Conservation (phyloP, 23 tunicate species). For the Ascidia mentula region DNA sequence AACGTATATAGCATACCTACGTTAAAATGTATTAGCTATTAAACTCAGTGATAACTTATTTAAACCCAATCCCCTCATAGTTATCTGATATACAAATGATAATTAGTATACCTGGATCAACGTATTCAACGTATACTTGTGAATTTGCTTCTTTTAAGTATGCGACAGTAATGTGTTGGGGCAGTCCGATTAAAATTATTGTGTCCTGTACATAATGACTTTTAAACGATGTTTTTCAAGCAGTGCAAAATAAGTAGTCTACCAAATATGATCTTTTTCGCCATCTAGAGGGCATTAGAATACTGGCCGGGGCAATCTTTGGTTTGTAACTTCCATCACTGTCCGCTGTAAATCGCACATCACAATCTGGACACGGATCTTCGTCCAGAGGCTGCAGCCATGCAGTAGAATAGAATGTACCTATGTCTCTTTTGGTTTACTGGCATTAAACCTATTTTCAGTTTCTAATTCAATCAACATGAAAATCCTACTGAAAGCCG, state of each 20-base stretch:
- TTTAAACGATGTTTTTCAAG: too few relatives aligned
- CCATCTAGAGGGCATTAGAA: slow-evolving; percentile 80
- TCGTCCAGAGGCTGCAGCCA: slow-evolving; percentile 99
- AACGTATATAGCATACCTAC: too few relatives aligned
- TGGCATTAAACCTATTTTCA: too few relatives aligned
- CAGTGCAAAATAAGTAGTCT: background rate
- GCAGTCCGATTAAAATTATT: slow-evolving; percentile 92
- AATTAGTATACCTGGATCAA: slow-evolving; percentile 83
- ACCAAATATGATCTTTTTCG: slow-evolving; percentile 69
- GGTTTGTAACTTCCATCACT: slow-evolving; percentile 75
- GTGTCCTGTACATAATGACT: slow-evolving; percentile 79
- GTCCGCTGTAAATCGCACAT: slow-evolving; percentile 89
- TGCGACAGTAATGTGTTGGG: slow-evolving; percentile 98
- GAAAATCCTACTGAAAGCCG: too few relatives aligned
- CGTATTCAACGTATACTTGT: slow-evolving; percentile 84
- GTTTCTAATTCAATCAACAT: too few relatives aligned
- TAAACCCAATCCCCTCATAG: too few relatives aligned
- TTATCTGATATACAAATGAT: too few relatives aligned
- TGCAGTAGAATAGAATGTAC: too few relatives aligned
- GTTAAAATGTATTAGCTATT: too few relatives aligned
- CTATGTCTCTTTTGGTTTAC: too few relatives aligned
- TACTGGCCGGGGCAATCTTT: slow-evolving; percentile 94
- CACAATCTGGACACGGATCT: slow-evolving; percentile 99
- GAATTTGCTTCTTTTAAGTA: slow-evolving; percentile 82
- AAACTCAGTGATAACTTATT: too few relatives aligned